Evolutionary conservation across 2,113 vertebrate species (phyloP).

Genomic region (Todiramphus chloris): DNA sequence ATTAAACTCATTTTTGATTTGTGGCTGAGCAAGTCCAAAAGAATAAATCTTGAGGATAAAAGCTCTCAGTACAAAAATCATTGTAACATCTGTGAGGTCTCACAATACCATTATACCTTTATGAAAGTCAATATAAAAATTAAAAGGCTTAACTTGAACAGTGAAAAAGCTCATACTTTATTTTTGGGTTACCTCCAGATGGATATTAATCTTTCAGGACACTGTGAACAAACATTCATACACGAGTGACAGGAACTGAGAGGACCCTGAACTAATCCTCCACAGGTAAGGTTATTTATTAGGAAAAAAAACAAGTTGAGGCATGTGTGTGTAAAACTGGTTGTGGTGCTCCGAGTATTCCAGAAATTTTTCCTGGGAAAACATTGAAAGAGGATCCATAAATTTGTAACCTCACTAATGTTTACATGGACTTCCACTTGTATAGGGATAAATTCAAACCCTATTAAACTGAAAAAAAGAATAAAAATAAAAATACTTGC

Average conservation of each 20-base stretch:
- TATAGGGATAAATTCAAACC: not conserved
- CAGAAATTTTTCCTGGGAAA: not conserved
- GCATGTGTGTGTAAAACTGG: not conserved
- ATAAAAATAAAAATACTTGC: not conserved
- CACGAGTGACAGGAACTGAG: not conserved
- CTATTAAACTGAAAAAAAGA: not conserved
- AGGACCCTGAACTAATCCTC: not conserved
- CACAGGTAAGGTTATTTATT: not conserved
- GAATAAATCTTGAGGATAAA: conserved; percentile 19
- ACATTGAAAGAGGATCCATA: not conserved
- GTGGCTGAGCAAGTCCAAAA: not conserved
- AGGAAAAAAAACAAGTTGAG: not conserved
- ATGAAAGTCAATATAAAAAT: conserved; percentile 13
- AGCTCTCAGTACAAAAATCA: not conserved
- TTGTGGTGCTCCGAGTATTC: not conserved
- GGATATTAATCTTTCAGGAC: not conserved
- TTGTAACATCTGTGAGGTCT: not conserved
- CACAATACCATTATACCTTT: not conserved
- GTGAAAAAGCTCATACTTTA: not conserved
- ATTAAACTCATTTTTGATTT: conserved; percentile 27
- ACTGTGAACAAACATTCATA: not conserved
- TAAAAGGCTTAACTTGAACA: conserved; percentile 9
- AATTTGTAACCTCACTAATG: not conserved
- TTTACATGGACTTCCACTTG: not conserved
- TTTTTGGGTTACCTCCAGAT: not conserved